phyloP scores from a whole-genome alignment of 1,140 invertebrate species.

The Ceratina calcarata region DNA sequence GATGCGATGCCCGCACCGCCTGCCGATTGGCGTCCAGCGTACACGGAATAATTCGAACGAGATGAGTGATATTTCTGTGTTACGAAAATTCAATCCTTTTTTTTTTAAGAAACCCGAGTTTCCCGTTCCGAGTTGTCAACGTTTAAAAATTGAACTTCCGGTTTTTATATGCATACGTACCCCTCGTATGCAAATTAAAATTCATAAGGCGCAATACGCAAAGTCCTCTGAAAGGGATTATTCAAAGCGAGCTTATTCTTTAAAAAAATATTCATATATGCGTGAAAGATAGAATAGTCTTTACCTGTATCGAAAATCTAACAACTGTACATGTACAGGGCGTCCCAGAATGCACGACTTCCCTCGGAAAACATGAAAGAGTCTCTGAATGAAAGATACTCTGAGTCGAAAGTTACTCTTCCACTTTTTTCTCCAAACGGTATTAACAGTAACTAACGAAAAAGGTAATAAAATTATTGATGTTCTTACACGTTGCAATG shows the following conservation, averaged over 20 bases:
- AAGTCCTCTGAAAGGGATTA: background rate
- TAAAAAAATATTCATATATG: too few species aligned
- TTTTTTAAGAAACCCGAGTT: slow-evolving; percentile 14
- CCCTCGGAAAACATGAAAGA: too few species aligned
- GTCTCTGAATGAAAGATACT: too few species aligned
- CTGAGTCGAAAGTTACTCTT: too few species aligned
- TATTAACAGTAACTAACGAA: too few species aligned
- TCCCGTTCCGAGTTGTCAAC: background rate
- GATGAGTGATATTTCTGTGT: background rate
- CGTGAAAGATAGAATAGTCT: background rate
- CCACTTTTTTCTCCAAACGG: too few species aligned
- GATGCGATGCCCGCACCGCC: too few species aligned
- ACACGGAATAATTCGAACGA: slow-evolving; percentile 18
- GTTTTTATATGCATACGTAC: background rate
- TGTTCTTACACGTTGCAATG: too few species aligned
- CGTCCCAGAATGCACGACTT: too few species aligned
- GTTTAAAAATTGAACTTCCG: background rate
- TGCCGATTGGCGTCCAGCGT: background rate
- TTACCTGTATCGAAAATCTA: background rate
- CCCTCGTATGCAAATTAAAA: background rate
- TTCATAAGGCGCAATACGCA: background rate
- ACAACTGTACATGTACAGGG: too few species aligned
- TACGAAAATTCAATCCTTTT: background rate
- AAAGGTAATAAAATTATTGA: too few species aligned
- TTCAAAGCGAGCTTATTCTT: too few species aligned